Conservation (phyloP, 1,140 invertebrate species). For the Melipona quadrifasciata region DNA sequence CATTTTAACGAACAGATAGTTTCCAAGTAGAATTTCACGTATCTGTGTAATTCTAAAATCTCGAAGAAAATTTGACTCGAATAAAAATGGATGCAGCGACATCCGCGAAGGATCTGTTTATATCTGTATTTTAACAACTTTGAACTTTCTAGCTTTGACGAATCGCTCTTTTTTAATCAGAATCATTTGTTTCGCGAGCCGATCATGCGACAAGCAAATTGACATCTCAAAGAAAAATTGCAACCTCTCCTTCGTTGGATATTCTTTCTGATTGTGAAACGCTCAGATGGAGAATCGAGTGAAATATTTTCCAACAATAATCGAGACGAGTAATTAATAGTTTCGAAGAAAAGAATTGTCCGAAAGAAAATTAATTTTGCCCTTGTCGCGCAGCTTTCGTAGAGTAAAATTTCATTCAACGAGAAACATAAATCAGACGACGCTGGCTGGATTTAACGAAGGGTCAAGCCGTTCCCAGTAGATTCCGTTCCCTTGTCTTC, state of each 20-base stretch:
- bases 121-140: no score
- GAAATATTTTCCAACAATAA: background rate
- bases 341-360: background rate
- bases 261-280: background rate
- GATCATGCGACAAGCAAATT: no score
- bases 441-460: conserved; percentile 15
- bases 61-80: background rate
- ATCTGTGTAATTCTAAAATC: background rate
- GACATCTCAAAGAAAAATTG: no score
- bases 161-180: no score
- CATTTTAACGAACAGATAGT: background rate
- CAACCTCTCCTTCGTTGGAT: background rate
- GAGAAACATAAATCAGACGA: conserved; percentile 31
- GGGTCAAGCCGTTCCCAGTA: conserved; percentile 21
- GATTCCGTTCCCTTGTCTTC: conserved; percentile 13
- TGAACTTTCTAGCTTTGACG: no score
- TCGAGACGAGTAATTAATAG: conserved; percentile 9
- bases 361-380: background rate
- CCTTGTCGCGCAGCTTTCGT: background rate
- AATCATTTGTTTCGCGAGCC: background rate
- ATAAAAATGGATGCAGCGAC: background rate
- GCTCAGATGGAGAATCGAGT: background rate
- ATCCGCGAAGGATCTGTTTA: background rate
- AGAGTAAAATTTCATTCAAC: conserved; percentile 21
- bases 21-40: background rate